Base-by-base conservation (phyloP, 2,888 invertebrate species). In the Marasmarcha lunaedactyla region DNA sequence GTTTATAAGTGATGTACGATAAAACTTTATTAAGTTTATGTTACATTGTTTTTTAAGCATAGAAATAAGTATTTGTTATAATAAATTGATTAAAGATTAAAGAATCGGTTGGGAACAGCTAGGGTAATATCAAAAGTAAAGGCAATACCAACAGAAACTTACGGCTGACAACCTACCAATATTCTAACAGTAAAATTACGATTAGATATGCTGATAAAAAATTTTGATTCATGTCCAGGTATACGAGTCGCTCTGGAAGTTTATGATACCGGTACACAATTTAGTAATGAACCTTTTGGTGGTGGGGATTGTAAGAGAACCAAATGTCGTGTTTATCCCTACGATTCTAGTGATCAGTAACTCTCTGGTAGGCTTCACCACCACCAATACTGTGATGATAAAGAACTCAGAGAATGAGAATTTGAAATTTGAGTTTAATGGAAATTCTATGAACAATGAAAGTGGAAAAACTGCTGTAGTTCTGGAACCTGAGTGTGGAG, bases 241-340 rank as follows among this genome's bases (percentile, higher is more conserved):
- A 2, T 87, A 87, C 45, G 90, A 91, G 65, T 88, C 87, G 0
- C 86, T 87, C 55, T 90, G 90, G 88, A 84, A 76, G 48, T 89
- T 91, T 51, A 55, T 64, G 12, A 88, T 91, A 49, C 85, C 86
- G 1, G 69, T 79, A 39, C 79, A 87, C 56, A 70, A 85, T 46
- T 65, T 89, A 37, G 65, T 70, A 15, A 83, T 85, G 38, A 65
- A 81, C 43, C 84, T 91, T 55, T 57, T 91, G 13, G 72, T 91
- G 10, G 89, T 88, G 13, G 90, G 89, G 9, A 61, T 79, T 35
- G 88, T 89, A 0, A 70, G 84, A 42, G 89, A 90, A 50, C 89
- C 91, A 0, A 81, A 84, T 13, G 84, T 91, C 3, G 68, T 76
- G 37, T 88, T 90, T 54, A 71, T 85, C 13, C 79, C 85, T 14